Conservation (phyloP, 2,113 vertebrate species). For the Onychorhynchus coronatus region DNA sequence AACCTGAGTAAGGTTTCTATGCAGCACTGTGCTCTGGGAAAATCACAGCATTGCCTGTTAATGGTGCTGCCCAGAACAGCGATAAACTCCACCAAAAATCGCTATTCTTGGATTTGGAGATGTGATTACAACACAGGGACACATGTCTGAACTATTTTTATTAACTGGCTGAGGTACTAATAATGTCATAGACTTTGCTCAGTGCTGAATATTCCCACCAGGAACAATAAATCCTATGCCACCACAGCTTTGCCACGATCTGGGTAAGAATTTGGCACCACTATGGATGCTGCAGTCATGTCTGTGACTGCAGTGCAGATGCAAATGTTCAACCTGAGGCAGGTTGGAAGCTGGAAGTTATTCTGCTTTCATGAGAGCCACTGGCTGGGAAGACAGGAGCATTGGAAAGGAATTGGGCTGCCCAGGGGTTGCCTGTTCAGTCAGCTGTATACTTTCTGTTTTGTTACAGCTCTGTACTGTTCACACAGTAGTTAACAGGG, state of each 20-base stretch:
- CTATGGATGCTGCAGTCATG: accelerated
- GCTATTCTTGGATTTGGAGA: constrained; percentile 34
- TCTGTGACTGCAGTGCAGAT: not conserved
- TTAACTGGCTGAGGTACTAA: constrained; percentile 19
- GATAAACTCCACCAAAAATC: constrained; percentile 20
- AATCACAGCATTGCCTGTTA: not conserved
- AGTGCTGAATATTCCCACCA: not conserved
- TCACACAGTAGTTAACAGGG: not conserved
- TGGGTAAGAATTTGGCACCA: not conserved
- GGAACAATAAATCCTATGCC: not conserved
- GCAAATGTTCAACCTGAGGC: not conserved
- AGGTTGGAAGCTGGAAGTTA: not conserved
- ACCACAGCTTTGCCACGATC: not conserved
- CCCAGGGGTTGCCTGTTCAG: not conserved
- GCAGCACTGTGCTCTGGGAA: not conserved
- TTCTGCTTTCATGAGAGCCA: not conserved
- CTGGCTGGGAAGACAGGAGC: not conserved
- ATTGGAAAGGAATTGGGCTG: not conserved
- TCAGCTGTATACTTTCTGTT: not conserved
- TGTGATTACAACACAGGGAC: not conserved
- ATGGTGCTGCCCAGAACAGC: constrained; percentile 15
- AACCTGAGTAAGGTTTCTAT: not conserved
- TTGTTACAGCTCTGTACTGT: not conserved
- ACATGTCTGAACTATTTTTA: not conserved
- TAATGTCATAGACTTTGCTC: not conserved